Base-by-base conservation (phyloP, 2,888 invertebrate genomes). In the Dendrolimus pini region DNA sequence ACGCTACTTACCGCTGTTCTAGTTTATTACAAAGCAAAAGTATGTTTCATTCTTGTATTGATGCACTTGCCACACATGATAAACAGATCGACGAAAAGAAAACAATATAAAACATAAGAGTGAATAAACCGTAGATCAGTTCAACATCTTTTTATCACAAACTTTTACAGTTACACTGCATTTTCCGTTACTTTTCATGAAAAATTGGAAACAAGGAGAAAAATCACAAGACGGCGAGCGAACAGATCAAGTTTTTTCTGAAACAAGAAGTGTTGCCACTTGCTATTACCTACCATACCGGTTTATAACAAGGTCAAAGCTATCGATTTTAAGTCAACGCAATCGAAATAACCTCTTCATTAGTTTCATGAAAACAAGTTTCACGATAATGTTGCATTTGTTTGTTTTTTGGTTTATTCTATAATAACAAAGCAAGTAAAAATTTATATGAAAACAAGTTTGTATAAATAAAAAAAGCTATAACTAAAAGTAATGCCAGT, bases 21-120 rank as follows among this genome's bases (percentile, higher is more conserved):
- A 79, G 72, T 75, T 79, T 75, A 80, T 69, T 83, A 81, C 72
- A 80, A 81, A 73, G 77, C 77, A 72, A 77, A 85, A 83, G 82
- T 86, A 82, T 86, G 87, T 85, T 87, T 86, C 85, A 84, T 89
- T 82, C 80, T 86, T 71, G 76, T 85, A 75, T 83, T 88, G 73
- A 81, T 80, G 76, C 78, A 77, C 83, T 82, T 83, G 82, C 78
- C 80, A 83, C 88, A 88, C 87, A 88, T 85, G 79, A 75, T 84
- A 72, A 65, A 75, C 74, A 75, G 65, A 72, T 69, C 66, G 64
- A 62, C 61, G 62, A 65, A 70, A 69, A 67, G 61, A 64, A 62
- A 68, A 65, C 62, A 68, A 68, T 58, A 62, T 60, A 61, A 60
- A 65, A 52, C 18, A 41, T 12, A 41, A 30, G 7, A 41, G n/a